These are phyloP conservation scores for Clupea harengus DNA, from an alignment of 2,113 vertebrate species.

Conservation along the genomic window DNA sequence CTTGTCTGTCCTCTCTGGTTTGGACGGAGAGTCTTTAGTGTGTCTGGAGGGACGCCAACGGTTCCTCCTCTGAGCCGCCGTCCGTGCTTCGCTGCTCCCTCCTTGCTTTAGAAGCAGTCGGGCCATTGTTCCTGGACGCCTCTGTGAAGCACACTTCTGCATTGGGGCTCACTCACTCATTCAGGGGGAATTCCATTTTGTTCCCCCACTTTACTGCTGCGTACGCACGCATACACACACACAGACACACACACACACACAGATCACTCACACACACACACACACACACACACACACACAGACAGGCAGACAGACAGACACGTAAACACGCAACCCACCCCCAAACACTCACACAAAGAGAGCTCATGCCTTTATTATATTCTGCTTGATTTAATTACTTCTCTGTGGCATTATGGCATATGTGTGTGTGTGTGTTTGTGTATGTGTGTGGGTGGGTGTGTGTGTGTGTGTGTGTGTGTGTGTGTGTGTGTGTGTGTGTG, in stretches of 20 bases:
- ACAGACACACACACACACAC: background rate
- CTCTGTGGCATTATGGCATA: background rate
- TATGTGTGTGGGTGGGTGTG: no score
- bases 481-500: conserved; percentile 18
- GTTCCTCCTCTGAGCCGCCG: no score
- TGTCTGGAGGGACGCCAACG: no score
- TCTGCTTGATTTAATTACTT: background rate
- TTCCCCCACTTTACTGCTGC: no score
- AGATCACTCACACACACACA: no score
- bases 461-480: conserved; percentile 16
- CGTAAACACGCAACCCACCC: background rate
- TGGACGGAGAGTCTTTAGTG: no score
- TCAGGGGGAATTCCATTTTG: background rate
- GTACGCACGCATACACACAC: background rate
- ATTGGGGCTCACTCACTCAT: background rate
- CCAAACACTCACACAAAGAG: no score
- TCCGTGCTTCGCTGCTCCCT: no score
- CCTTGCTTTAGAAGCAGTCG: background rate
- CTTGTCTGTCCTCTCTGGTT: no score
- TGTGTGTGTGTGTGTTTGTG: no score
- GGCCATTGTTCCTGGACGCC: no score
- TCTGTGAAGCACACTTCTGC: background rate
- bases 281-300: background rate
- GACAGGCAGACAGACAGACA: background rate
- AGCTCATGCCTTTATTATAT: background rate